Evolutionary conservation across 53 echinoderm and acorn worm genomes (phyloP), one percentile per base, ranked within the genome.

Genomic region (Arbacia lixula): DNA sequence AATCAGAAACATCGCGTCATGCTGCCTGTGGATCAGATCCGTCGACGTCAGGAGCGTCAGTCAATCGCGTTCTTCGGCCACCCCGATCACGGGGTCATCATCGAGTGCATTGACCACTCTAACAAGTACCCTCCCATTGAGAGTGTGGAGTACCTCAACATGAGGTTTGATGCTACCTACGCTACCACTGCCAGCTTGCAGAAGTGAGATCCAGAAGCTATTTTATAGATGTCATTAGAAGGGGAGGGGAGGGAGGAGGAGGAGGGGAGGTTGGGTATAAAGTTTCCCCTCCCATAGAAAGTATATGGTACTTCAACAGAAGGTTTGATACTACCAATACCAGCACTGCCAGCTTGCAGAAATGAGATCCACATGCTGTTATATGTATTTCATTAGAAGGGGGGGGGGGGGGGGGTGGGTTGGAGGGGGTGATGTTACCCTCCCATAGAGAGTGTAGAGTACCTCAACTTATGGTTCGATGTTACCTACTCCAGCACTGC

Each of bases 51-150:
- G 11, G 68, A 86, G n/a, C 84, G 95, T 4, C 95, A 95, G 83
- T 95, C 95, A n/a, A 92, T 95, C 12, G 92, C 95, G 4, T 87
- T 95, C 62, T 95, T 95, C 69, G 95, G 95, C 16, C 91, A 92
- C 42, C 95, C 95, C 22, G 91, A 92, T 86, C 69, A 82, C 32
- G 92, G 86, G 17, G 87, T 79, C 6, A 81, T 94, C 38, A 89
- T 91, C 50, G 91, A 89, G 30, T 94, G 95, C 75, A 75, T 87
- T 33, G 91, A 94, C 36, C 81, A 88, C n/a, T 92, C 88, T 60
- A 81, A 95, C 37, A 95, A 95, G 55, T 95, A 95, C 57, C 69
- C 86, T 38, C 92, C 95, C 6, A 68, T 90, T 22, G 87, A 89
- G 12, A 90, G 92, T 68, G 12, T 84, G 17, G 92, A 87, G 20